Evolutionary conservation across 2,888 invertebrate genomes (phyloP), one percentile per base, ranked within the genome.

Genomic region (Chrysotoxum bicinctum): DNA sequence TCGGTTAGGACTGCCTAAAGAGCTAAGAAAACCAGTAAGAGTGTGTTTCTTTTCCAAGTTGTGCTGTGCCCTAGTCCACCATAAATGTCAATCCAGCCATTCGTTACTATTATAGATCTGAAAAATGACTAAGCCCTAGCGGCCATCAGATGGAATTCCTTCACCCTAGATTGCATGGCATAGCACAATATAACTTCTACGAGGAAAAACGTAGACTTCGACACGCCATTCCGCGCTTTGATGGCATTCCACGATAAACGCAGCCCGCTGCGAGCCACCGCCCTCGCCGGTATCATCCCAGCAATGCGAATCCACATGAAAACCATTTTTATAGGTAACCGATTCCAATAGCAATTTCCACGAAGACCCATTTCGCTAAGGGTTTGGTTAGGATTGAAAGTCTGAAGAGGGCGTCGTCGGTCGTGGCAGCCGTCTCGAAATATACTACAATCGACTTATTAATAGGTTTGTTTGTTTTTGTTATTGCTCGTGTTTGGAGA

Each of bases 401-500:
- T 45, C 26, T 48, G 10, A 54, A 50, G 16, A 35, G 54, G 26
- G 40, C 43, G 32, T 48, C 23, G 16, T 7, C n/a, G n/a, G 8
- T 23, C n/a, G 32, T 68, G 37, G 58, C 73, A 73, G 68, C 19
- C 77, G 83, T 80, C 84, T 76, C 72, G 54, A 56, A 76, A 56
- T 68, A 50, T 35, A 37, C 58, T 50, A 76, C 84, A 80, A 76
- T 85, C 84, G 85, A 85, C 85, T 85, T 85, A 85, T 85, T 85
- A 85, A 85, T 85, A 81, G 85, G 80, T 85, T 81, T 85, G 85
- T 85, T 85, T 85, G 85, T 80, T 85, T 85, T 80, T 85, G 73
- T 82, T 77, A 82, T 82, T 77, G 76, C 40, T 73, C 54, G 45
- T 85, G 73, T 73, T 80, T 77, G 73, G 35, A 52, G 76, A 69